phyloP scores from a whole-genome alignment of 1,140 invertebrate species.

The Eulimnadia texana region DNA sequence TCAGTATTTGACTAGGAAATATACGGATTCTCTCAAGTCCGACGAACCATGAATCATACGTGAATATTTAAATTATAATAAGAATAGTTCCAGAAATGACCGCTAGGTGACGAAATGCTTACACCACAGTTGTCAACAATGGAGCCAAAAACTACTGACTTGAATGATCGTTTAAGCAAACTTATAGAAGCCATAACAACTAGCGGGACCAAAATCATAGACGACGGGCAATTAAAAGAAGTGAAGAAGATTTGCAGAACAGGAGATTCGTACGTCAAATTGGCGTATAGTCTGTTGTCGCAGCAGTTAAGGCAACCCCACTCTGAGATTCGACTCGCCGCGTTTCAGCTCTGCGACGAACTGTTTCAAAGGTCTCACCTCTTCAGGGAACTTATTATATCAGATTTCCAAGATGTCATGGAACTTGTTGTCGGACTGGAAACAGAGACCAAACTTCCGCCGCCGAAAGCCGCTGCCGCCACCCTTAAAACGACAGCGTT shows the following conservation, averaged over 20 bases:
- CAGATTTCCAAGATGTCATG: constrained; percentile 34
- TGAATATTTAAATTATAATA: too few relatives aligned
- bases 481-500: constrained; percentile 32
- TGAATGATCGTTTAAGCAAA: not conserved
- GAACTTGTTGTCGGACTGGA: constrained; percentile 34
- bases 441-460: constrained; percentile 32
- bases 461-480: constrained; percentile 32
- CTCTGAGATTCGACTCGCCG: constrained; percentile 38
- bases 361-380: constrained; percentile 38
- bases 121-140: not conserved
- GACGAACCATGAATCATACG: too few relatives aligned
- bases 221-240: not conserved
- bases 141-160: not conserved
- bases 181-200: not conserved
- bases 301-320: constrained; percentile 36
- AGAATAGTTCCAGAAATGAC: too few relatives aligned
- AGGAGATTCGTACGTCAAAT: constrained; percentile 33
- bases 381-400: constrained; percentile 36
- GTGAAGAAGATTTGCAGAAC: constrained; percentile 24
- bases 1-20: too few relatives aligned
- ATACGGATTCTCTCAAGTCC: too few relatives aligned
- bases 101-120: not conserved
- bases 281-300: constrained; percentile 32
- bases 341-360: constrained; percentile 37
- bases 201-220: not conserved